These are phyloP conservation scores for Notodonta ziczac DNA, from an alignment of 2,888 invertebrate genomes.

Conservation along the genomic window DNA sequence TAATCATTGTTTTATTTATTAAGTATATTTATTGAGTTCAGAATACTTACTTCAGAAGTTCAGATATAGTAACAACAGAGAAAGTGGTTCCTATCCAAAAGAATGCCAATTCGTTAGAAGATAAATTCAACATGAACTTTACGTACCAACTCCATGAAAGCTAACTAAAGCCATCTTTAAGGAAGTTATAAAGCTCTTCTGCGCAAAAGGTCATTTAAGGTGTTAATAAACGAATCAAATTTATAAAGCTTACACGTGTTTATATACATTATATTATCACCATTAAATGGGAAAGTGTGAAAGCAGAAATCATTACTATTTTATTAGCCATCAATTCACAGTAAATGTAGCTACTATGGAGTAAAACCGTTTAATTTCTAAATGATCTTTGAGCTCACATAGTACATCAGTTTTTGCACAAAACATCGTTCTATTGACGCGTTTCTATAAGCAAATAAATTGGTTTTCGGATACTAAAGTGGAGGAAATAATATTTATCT, in stretches of 20 bases:
- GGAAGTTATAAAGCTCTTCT: too few relatives aligned
- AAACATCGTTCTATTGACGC: not conserved
- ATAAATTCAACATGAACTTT: too few relatives aligned
- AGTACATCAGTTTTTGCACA: not conserved
- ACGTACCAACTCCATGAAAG: too few relatives aligned
- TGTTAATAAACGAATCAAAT: not conserved
- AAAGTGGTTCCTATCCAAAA: too few relatives aligned
- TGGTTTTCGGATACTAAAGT: not conserved
- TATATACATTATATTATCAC: constrained; percentile 3
- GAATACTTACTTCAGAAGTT: too few relatives aligned
- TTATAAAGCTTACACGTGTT: constrained; percentile 1
- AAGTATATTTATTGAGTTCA: too few relatives aligned
- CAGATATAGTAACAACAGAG: too few relatives aligned
- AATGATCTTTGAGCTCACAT: not conserved
- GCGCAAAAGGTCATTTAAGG: not conserved
- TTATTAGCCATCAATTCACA: constrained; percentile 49
- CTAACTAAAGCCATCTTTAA: too few relatives aligned
- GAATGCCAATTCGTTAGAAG: too few relatives aligned
- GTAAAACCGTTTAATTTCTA: constrained; percentile 3
- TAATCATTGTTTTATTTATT: too few relatives aligned
- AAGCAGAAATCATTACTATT: constrained; percentile 47
- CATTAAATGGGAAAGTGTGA: constrained; percentile 17
- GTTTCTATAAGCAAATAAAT: not conserved
- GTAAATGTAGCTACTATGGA: constrained; percentile 26
- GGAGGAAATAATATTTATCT: not conserved